These are phyloP conservation scores for Cliona cf. orientalis DNA, from an alignment of 37 sponge, comb jelly and placozoan genomes.

Conservation along the genomic window DNA sequence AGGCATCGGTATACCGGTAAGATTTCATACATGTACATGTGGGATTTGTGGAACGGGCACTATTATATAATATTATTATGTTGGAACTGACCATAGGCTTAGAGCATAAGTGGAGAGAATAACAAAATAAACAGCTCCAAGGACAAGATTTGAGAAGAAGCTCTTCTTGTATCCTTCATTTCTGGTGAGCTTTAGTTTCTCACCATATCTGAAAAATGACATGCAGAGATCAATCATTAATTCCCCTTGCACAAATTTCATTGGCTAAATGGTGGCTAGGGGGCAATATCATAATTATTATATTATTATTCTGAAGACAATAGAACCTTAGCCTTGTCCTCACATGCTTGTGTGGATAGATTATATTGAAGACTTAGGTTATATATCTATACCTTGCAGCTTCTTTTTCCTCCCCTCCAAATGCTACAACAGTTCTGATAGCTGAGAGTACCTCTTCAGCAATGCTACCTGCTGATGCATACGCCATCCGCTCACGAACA, in stretches of 20 bases:
- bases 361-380: no score
- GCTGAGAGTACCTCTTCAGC: constrained; percentile 90
- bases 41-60: no score
- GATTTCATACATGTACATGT: neutral
- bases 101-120: constrained; percentile 76
- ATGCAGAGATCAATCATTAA: constrained; percentile 12
- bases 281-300: no score
- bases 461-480: constrained; percentile 90
- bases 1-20: neutral
- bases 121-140: constrained; percentile 46
- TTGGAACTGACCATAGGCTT: constrained; percentile 85
- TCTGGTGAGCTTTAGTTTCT: constrained; percentile 49
- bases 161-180: constrained; percentile 58
- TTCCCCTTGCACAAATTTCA: no score
- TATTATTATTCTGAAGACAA: no score
- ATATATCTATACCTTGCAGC: constrained; percentile 53
- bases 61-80: no score
- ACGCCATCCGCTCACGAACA: constrained; percentile 81
- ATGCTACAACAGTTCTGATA: constrained; percentile 91
- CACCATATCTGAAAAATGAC: constrained; percentile 51
- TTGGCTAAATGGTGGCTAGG: no score
- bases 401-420: constrained; percentile 81
- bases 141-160: constrained; percentile 26
- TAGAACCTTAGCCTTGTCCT: no score
- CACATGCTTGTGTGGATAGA: no score